Base-by-base conservation (phyloP, 1,140 invertebrate genomes). In the Drosophila miranda region DNA sequence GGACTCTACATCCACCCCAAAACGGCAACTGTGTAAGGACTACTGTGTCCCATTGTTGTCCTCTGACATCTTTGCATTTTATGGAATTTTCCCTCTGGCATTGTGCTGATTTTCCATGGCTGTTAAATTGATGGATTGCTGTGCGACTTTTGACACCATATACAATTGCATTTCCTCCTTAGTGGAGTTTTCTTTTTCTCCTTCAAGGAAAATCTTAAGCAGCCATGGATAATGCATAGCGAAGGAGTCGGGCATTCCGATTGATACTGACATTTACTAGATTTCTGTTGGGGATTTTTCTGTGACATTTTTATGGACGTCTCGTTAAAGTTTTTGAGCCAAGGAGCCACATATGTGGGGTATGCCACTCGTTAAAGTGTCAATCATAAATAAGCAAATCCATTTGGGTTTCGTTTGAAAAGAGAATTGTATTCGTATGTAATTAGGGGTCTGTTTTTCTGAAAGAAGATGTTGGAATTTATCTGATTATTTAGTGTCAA, bases 71-170 rank as follows among this genome's bases (percentile, higher is more conserved):
- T 67, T 66, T 69, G 63, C 50, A 84, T 84, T 84, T 81, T 72
- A 55, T 74, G 70, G 77, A 80, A 86, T 86, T 69, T 69, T 74
- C 69, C 68, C 75, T 50, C 26, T 58, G 72, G 73, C 60, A 81
- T 57, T 63, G 82, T 86, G 82, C 67, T 52, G 82, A 86, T 86
- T 86, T 78, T 77, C 61, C 64, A 71, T 78, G 78, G 81, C 70
- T 87, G 74, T 86, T 87, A 87, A 82, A 86, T 87, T 86, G 82
- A 86, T 86, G 75, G 82, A 86, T 86, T 87, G 71, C 82, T 75
- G 57, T 86, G 82, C 82, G 82, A 86, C 78, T 87, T 86, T 63
- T 86, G 82, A 78, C 82, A 86, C 82, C 73, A 64, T 60, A 75
- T 57, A 84, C 63, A 81, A 67, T 78, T 74, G 79, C 73, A 70